Evolutionary conservation across 2,888 invertebrate genomes (phyloP), one percentile per base, ranked within the genome.

Genomic region (Mongoloraphidia duomilia): DNA sequence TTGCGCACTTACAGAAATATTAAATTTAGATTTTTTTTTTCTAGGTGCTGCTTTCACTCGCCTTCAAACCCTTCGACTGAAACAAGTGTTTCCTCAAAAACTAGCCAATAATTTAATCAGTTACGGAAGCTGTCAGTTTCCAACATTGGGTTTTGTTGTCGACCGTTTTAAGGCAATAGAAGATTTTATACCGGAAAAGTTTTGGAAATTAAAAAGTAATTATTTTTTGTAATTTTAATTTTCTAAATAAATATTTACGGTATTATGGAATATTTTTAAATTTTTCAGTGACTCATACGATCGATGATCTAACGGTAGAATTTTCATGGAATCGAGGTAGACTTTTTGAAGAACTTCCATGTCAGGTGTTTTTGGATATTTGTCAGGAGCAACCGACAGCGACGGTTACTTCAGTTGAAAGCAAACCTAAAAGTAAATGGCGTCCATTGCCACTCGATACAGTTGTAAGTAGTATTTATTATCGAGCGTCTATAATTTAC

Each of bases 91-190:
- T 62, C 89, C 89, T 0, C 69, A 70, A 37, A 78, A 77, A 56
- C 71, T 90, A 46, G 75, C 80, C 0, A 78, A 88, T 49, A 83
- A 84, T 63, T 65, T 96, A 2, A 85, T 99, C 43, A 97, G 96
- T 66, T 99, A 99, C 65, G 98, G 98, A 2, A 94, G 93, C 50
- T 99, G 98, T 63, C 98, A 99, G 68, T 97, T 99, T 66, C 98
- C 98, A 6, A 99, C 98, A 0, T 72, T 99, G n/a, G 98, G 98
- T 2, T 99, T 99, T 76, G 96, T 99, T n/a, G 97, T 95, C 0
- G 95, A 98, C 66, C 76, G 98, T 46, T 97, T 88, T 64, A 82
- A 92, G 62, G 90, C 92, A 26, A 84, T 93, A 43, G 84, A 93
- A 64, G 81, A 80, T 54, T 99, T 99, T 68, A 78, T 94, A 9